Conservation (phyloP, 2,888 invertebrate genomes). For the Troides helena region DNA sequence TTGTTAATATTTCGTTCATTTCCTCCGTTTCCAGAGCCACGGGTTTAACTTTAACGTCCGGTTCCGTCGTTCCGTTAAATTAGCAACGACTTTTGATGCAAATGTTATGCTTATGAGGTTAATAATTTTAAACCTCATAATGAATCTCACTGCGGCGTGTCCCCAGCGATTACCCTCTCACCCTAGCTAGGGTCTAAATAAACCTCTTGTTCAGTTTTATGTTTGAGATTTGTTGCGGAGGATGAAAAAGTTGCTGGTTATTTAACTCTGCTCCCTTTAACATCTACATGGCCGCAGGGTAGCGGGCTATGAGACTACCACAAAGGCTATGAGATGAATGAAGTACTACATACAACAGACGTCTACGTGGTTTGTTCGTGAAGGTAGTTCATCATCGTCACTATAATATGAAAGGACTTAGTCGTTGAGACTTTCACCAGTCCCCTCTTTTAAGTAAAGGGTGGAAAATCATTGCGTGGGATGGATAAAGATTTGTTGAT, state of each 20-base stretch:
- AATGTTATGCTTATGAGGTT: slow-evolving; percentile 20
- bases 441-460: neutral
- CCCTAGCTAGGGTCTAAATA: neutral
- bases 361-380: neutral
- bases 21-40: neutral
- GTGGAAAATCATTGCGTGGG: neutral
- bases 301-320: neutral
- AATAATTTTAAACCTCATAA: slow-evolving; percentile 20
- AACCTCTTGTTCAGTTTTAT: neutral
- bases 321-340: neutral
- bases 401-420: neutral
- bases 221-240: neutral
- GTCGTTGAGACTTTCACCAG: neutral
- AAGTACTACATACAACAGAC: neutral
- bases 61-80: slow-evolving; percentile 2
- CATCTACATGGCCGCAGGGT: neutral
- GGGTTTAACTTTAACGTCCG: neutral
- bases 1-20: neutral
- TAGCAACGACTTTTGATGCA: slow-evolving; percentile 11
- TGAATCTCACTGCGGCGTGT: slow-evolving; percentile 12
- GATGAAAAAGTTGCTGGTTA: slow-evolving; percentile 1
- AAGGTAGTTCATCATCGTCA: neutral
- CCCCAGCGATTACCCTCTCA: slow-evolving; percentile 8
- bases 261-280: neutral
- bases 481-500: too few relatives aligned